phyloP scores from a whole-genome alignment of 2,797 vertebrate genomes.

The Centropyge bicolor region DNA sequence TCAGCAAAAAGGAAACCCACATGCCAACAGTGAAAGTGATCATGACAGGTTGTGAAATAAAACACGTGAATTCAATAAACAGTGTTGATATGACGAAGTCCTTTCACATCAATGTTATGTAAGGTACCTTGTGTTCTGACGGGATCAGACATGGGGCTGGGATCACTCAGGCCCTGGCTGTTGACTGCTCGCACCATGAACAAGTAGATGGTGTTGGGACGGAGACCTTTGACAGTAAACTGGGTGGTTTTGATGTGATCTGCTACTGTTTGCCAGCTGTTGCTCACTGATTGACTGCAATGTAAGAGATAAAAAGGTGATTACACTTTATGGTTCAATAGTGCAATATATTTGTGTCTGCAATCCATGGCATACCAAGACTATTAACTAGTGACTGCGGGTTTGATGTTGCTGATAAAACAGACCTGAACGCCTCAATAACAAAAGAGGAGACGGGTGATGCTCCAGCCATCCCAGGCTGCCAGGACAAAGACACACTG shows the following conservation, averaged over 20 bases:
- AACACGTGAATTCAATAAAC: neutral
- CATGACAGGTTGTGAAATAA: neutral
- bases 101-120: slow-evolving; percentile 69
- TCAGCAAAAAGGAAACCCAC: slow-evolving; percentile 18
- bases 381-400: neutral
- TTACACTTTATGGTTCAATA: neutral
- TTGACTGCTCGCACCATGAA: slow-evolving; percentile 99
- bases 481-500: slow-evolving; percentile 98
- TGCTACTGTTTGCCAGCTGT: slow-evolving; percentile 98
- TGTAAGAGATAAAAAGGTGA: slow-evolving; percentile 7
- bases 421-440: slow-evolving; percentile 98
- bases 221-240: slow-evolving; percentile 91
- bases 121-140: slow-evolving; percentile 96
- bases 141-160: slow-evolving; percentile 97
- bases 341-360: neutral
- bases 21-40: neutral
- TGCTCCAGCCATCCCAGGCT: slow-evolving; percentile 89
- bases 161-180: slow-evolving; percentile 95
- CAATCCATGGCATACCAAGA: neutral
- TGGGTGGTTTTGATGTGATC: slow-evolving; percentile 95
- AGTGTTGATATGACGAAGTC: slow-evolving; percentile 35
- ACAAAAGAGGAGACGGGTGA: slow-evolving; percentile 93
- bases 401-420: slow-evolving; percentile 4
- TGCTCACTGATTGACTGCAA: slow-evolving; percentile 97
- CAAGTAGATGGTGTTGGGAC: slow-evolving; percentile 98